These are phyloP conservation scores for Anabacerthia variegaticeps DNA, from an alignment of 2,797 vertebrate species.

Conservation along the genomic window DNA sequence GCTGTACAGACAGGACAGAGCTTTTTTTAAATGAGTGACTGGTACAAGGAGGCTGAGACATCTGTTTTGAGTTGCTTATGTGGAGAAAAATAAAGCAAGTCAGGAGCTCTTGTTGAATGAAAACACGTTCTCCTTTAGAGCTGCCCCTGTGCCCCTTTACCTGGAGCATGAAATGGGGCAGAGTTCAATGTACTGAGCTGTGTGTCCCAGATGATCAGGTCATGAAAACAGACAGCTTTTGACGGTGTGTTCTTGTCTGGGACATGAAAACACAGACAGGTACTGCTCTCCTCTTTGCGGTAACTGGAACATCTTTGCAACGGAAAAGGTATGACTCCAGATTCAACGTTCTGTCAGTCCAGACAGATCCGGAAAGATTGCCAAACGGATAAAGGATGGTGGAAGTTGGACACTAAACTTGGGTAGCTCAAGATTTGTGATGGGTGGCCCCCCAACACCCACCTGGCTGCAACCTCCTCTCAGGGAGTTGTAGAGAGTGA, in stretches of 20 bases:
- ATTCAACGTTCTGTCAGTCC: neutral
- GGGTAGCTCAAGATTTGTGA: neutral
- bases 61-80: neutral
- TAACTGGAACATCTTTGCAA: neutral
- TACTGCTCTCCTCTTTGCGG: rapidly evolving
- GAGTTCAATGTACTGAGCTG: neutral
- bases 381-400: neutral
- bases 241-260: neutral
- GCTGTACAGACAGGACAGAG: neutral
- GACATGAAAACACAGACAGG: neutral
- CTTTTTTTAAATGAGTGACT: constrained; percentile 23
- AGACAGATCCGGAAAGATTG: neutral
- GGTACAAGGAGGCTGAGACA: constrained; percentile 30
- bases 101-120: neutral
- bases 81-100: neutral
- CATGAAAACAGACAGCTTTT: neutral
- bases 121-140: neutral
- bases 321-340: neutral
- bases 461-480: no score
- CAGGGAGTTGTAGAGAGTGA: rapidly evolving
- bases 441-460: no score
- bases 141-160: neutral
- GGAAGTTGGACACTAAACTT: neutral
- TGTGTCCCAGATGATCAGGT: neutral
- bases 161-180: neutral